Conservation (phyloP, 2,888 invertebrate species). For the Anticlea derivata region DNA sequence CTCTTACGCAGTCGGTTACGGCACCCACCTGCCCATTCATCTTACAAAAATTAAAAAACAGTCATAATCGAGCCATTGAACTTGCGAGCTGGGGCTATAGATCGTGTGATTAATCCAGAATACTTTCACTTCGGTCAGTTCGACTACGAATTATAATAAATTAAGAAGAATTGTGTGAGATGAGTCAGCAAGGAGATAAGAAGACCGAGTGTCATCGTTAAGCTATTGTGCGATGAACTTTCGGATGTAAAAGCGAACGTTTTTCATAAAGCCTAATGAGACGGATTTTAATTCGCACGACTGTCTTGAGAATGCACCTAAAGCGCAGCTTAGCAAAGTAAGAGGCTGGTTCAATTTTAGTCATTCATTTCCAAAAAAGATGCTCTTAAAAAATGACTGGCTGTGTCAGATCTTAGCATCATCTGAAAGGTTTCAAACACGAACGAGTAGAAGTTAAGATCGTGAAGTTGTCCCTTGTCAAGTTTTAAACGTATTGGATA, state of each 20-base stretch:
- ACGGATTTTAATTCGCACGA: slow-evolving; percentile 68
- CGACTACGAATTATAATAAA: slow-evolving; percentile 74
- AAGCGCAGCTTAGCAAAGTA: not conserved
- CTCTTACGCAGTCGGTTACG: slow-evolving; percentile 58
- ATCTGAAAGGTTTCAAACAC: no score
- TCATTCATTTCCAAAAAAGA: no score
- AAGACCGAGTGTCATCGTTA: slow-evolving; percentile 64
- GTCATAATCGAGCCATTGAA: slow-evolving; percentile 81
- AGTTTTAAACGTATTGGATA: no score
- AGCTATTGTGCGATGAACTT: slow-evolving; percentile 69
- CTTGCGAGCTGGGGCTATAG: slow-evolving; percentile 70
- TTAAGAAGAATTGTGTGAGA: slow-evolving; percentile 71
- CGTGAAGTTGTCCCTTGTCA: no score
- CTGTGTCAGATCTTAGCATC: no score
- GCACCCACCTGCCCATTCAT: slow-evolving; percentile 63
- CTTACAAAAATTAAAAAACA: slow-evolving; percentile 68
- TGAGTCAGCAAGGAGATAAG: slow-evolving; percentile 76
- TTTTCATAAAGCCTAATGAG: slow-evolving; percentile 59
- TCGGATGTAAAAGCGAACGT: slow-evolving; percentile 73
- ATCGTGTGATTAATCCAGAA: slow-evolving; percentile 75
- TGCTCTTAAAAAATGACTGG: no score
- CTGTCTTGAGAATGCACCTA: slow-evolving; percentile 52
- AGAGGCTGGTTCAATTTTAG: not conserved
- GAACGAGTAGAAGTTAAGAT: no score
- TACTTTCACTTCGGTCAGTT: slow-evolving; percentile 76